A percentile compares a stretch with the other conserved stretches of the same genome.
Evolutionary conservation across 1,140 invertebrate genomes (phyloP).

Genomic region (Aphaenogaster rudis): DNA sequence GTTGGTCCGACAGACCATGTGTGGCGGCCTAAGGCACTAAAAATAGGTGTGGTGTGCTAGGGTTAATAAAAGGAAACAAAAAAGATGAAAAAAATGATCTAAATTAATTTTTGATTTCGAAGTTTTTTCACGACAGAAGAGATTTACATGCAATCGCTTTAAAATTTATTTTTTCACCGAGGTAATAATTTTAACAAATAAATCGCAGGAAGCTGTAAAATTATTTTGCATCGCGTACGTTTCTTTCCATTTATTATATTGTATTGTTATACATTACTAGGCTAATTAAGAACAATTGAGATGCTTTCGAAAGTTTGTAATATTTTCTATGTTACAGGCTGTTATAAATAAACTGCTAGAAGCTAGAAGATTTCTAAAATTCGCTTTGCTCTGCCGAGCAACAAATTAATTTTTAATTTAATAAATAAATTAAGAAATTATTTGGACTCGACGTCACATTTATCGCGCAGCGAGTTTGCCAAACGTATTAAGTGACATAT

Average conservation of each 20-base stretch:
- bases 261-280: not conserved
- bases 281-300: not conserved
- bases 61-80: no score
- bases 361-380: not conserved
- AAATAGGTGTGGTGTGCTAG: no score
- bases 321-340: not conserved
- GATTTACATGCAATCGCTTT: no score
- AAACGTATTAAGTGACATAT: not conserved
- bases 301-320: not conserved
- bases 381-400: no score
- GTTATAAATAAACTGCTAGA: not conserved
- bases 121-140: no score
- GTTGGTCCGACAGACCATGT: no score
- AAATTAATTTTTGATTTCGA: no score
- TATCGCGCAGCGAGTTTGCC: not conserved
- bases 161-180: no score
- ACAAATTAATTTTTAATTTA: not conserved
- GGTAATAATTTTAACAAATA: no score
- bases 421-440: not conserved
- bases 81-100: no score
- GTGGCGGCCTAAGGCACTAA: no score
- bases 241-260: not conserved
- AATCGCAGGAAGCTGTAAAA: no score
- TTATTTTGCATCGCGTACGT: not conserved
- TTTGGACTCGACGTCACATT: not conserved